Base-by-base conservation (phyloP, 2,113 vertebrate species). In the Cyrtonyx montezumae region DNA sequence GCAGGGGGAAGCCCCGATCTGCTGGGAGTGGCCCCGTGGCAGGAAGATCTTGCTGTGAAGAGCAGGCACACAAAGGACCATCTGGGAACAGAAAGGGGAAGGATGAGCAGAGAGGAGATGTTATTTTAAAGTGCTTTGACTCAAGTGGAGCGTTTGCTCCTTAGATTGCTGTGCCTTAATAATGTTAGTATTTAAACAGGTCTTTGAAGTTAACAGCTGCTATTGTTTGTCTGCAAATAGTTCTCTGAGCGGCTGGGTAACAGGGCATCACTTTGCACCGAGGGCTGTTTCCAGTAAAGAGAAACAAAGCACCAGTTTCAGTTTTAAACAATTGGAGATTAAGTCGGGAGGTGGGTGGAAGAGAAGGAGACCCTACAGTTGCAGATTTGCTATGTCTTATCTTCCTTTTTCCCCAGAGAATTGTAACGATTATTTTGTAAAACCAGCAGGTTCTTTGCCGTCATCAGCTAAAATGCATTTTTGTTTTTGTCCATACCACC, bases 171-270 rank as follows among this genome's bases (percentile, higher is more conserved):
- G 59, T 53, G 91, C 68, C 79, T 93, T 63, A 78, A 77, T 95
- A 28, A 74, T 17, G 78, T 78, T 70, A 53, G 81, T 43, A 86
- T 96, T 96, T 79, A 87, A 83, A 34, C 0, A 2, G 63, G 77
- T 40, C 94, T 96, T 97, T 97, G 95, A 96, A 95, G 94, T 95
- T 88, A 90, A 70, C 81, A 82, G 93, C 88, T 96, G 95, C 88
- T 84, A n/a, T 95, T 91, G 94, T 94, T 93, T 78, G 90, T 69
- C 84, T 92, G 88, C 85, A 81, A 65, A 88, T 95, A 88, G 76
- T 94, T 95, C 83, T 95, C 58, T 67, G 69, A 42, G 78, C 36
- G 69, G 28, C 86, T 55, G 87, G 87, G 79, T 88, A 75, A 87
- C 89, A 25, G 77, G n/a, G 77, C 79, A 88, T 93, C 91, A 66